phyloP scores from a whole-genome alignment of 2,888 invertebrate genomes.

The Rosalia funebris region DNA sequence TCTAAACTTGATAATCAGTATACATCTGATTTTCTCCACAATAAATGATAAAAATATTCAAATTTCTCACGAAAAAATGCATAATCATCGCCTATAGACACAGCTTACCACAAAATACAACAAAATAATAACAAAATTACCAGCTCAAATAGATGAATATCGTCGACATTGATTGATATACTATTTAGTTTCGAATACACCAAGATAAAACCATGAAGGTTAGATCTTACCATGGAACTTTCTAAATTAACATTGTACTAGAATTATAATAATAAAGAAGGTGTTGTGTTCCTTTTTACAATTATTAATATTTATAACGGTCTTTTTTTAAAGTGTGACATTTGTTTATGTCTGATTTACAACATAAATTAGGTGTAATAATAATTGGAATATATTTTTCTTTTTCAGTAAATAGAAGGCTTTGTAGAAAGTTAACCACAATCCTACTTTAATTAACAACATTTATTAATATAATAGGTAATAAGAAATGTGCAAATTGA shows the following conservation, averaged over 20 bases:
- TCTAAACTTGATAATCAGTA: too few relatives aligned
- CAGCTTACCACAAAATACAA: conserved; percentile 38
- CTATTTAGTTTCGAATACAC: not conserved
- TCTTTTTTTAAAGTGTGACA: too few relatives aligned
- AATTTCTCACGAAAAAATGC: conserved; percentile 41
- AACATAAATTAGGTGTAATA: too few relatives aligned
- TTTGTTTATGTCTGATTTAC: too few relatives aligned
- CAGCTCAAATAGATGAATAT: conserved; percentile 47
- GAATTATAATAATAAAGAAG: too few relatives aligned
- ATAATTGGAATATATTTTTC: too few relatives aligned
- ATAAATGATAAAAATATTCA: conserved; percentile 38
- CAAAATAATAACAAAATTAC: conserved; percentile 45
- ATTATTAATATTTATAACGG: too few relatives aligned
- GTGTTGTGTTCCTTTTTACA: too few relatives aligned
- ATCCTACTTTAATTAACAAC: too few relatives aligned
- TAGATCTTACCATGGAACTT: not conserved
- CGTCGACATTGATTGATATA: conserved; percentile 50
- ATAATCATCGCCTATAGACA: conserved; percentile 32
- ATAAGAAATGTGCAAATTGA: not conserved
- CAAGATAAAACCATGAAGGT: not conserved
- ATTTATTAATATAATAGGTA: not conserved
- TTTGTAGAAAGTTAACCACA: too few relatives aligned
- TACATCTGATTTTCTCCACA: conserved; percentile 13
- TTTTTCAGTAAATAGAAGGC: too few relatives aligned
- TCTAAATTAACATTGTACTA: too few relatives aligned